Conservation (phyloP, 1,140 invertebrate species). For the Macrobrachium nipponense region DNA sequence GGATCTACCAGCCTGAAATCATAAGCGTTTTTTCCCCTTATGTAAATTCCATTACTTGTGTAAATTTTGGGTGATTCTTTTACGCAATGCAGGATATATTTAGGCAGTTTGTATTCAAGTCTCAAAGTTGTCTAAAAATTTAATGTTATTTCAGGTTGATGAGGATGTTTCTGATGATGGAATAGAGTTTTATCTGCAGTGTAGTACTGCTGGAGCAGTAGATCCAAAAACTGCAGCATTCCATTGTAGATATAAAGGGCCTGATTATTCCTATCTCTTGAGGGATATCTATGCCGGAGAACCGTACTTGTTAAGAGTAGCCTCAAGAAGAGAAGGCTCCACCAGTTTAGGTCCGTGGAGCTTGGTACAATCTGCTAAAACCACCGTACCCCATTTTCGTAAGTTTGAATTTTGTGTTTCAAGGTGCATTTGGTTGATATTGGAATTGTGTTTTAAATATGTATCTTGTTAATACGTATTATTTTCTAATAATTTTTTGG, state of each 20-base stretch:
- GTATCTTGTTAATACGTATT: too few relatives aligned
- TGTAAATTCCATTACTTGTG: too few relatives aligned
- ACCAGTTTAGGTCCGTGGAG: conserved; percentile 47
- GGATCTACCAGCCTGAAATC: too few relatives aligned
- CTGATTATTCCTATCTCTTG: conserved; percentile 48
- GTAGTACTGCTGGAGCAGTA: conserved; percentile 42
- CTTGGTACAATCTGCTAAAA: conserved; percentile 38
- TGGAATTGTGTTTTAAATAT: too few relatives aligned
- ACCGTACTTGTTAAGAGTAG: conserved; percentile 41
- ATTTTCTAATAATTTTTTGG: too few relatives aligned
- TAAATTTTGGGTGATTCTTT: too few relatives aligned
- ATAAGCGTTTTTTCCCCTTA: too few relatives aligned
- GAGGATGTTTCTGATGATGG: conserved; percentile 57
- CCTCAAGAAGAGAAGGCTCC: conserved; percentile 43
- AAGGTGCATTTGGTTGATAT: too few relatives aligned
- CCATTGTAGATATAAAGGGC: conserved; percentile 30
- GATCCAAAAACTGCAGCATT: conserved; percentile 39
- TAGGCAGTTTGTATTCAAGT: too few relatives aligned
- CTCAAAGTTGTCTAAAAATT: not conserved
- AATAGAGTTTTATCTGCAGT: conserved; percentile 41
- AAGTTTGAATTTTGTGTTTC: conserved; percentile 1
- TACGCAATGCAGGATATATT: too few relatives aligned
- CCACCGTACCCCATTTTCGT: conserved; percentile 48
- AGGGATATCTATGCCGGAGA: conserved; percentile 44
- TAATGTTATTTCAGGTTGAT: conserved; percentile 39